Base-by-base conservation (phyloP, 30 jellyfish, hydroid and myxozoan genomes). In the Turritopsis dohrnii region DNA sequence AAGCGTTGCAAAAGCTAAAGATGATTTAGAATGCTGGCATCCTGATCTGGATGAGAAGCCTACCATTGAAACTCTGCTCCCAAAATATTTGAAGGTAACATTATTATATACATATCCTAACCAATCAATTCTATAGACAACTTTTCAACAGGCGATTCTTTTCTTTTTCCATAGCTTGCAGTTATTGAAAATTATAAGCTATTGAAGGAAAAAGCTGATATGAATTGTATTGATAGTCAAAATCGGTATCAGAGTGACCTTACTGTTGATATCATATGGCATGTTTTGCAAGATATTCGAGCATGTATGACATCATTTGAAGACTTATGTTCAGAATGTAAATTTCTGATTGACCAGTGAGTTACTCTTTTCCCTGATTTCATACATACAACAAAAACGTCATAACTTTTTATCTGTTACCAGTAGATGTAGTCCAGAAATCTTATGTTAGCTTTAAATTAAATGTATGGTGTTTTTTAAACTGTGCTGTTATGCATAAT, bases 31-130 rank as follows among this genome's bases (percentile, higher is more conserved):
- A 27, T 69, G 28, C 19, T 69, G 77, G 77, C 9, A 41, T 41
- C 60, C 60, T 41, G 77, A 69, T 27, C 28, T n/a, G 30, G 77
- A 69, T 9, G 77, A 69, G 77, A 69, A 69, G 28, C 77, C 77
- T 69, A 69, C 28, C 22, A 69, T 69, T 7, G 30, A 69, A n/a
- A 27, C 28, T 17, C 9, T 69, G 77, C 77, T 69, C 30, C 31
- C 28, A 27, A 23, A n/a, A 9, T 69, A 69, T 69, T n/a, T n/a
- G 28, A 69, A 69, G 77, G 77, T 69, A 7, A 69, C 21, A 23
- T 18, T 60, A 60, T n/a, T n/a, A n/a, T n/a, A 41, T 3, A 41
- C 60, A 41, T 41, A 41, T 41, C 60, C n/a, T n/a, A n/a, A n/a
- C n/a, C n/a, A n/a, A n/a, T n/a, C n/a, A n/a, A n/a, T n/a, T n/a